Evolutionary conservation across 2,797 vertebrate genomes (phyloP).

Genomic region (Poecilia velifera): DNA sequence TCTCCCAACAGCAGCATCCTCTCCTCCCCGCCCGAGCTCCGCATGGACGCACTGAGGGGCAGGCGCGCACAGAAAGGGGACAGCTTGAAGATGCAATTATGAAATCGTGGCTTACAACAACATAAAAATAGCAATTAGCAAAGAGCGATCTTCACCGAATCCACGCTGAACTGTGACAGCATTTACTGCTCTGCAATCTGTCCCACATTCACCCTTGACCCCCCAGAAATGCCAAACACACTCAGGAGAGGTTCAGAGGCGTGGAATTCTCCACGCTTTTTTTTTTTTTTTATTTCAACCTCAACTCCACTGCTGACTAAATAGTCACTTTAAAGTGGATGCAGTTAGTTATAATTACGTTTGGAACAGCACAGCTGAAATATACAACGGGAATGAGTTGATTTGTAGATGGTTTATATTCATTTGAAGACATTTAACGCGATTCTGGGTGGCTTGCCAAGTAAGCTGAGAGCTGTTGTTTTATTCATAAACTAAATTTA

Average conservation of each 20-base stretch:
- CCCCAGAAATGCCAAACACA: conserved; percentile 12
- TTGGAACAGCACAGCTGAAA: conserved; percentile 12
- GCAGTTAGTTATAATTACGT: neutral
- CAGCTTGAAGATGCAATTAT: conserved; percentile 22
- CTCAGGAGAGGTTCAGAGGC: conserved; percentile 13
- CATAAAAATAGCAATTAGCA: neutral
- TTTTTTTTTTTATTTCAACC: neutral
- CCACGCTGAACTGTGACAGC: neutral
- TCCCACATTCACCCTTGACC: conserved; percentile 22
- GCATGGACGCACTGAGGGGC: conserved; percentile 55
- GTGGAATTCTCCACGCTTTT: neutral
- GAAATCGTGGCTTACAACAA: conserved; percentile 5
- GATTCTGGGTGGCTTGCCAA: conserved; percentile 47
- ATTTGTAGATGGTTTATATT: conserved; percentile 33
- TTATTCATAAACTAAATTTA: conserved; percentile 39
- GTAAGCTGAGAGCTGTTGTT: conserved; percentile 23
- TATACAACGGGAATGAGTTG: conserved; percentile 31
- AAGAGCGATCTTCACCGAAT: neutral
- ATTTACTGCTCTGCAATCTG: conserved; percentile 14
- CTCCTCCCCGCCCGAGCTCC: conserved; percentile 63
- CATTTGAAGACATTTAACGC: conserved; percentile 47
- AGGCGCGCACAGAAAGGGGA: conserved; percentile 23
- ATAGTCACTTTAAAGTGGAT: neutral
- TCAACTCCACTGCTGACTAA: neutral
- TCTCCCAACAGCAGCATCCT: conserved; percentile 70